Conservation (phyloP, 2,888 invertebrate species). For the Andrena bucephala region DNA sequence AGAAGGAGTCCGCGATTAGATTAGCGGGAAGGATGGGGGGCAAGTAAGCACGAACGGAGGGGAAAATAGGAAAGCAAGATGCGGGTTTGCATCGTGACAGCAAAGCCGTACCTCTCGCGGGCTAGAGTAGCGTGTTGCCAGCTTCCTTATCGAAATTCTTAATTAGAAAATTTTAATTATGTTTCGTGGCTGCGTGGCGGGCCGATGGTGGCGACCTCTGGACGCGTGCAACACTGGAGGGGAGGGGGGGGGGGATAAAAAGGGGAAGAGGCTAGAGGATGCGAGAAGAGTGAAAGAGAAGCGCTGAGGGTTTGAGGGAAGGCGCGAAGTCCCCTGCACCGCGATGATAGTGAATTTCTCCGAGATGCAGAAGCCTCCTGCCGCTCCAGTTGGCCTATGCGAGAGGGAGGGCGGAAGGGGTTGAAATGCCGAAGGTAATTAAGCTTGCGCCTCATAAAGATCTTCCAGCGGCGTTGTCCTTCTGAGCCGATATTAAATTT, state of each 20-base stretch:
- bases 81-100: constrained; percentile 46
- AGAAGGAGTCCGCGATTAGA: constrained; percentile 21
- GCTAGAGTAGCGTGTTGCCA: constrained; percentile 42
- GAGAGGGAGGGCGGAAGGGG: constrained; percentile 1
- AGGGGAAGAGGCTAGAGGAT: constrained; percentile 6
- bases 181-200: constrained; percentile 77
- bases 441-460: constrained; percentile 67
- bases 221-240: background rate
- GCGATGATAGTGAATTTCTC: constrained; percentile 70
- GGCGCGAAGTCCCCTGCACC: constrained; percentile 57
- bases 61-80: constrained; percentile 28
- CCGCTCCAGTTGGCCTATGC: background rate
- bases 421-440: constrained; percentile 64
- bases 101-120: constrained; percentile 57
- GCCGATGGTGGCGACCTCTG: constrained; percentile 1
- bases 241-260: background rate
- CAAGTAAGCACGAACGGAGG: constrained; percentile 2
- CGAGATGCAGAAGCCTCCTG: constrained; percentile 15
- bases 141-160: constrained; percentile 84
- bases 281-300: constrained; percentile 30
- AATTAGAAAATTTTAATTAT: constrained; percentile 85
- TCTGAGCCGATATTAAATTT: constrained; percentile 61
- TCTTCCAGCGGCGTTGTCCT: constrained; percentile 45
- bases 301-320: constrained; percentile 5
- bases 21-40: constrained; percentile 40